Conservation (phyloP, 2,888 invertebrate species). For the Drosophila pullipes region DNA sequence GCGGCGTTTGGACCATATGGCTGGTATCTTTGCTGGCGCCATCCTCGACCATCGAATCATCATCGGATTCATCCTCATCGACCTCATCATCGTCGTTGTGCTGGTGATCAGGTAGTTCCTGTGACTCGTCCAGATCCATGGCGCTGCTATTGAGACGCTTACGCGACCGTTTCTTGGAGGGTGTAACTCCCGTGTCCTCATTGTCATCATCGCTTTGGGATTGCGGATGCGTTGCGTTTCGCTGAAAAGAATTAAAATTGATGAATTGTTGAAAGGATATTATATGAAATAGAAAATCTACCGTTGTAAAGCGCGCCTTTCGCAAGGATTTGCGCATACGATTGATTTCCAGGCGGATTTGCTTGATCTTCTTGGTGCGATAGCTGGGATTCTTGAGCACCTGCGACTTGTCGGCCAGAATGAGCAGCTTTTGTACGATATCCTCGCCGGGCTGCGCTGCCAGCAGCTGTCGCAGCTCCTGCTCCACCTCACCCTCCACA, state of each 20-base stretch:
- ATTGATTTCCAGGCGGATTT: constrained; percentile 87
- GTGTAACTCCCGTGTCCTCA: constrained; percentile 61
- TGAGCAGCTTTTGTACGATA: constrained; percentile 86
- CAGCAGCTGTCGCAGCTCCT: constrained; percentile 86
- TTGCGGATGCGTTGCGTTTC: constrained; percentile 63
- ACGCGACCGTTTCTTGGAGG: constrained; percentile 64
- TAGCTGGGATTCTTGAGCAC: constrained; percentile 87
- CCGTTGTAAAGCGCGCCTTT: constrained; percentile 81
- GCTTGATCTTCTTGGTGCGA: constrained; percentile 87
- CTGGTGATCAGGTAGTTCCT: constrained; percentile 28
- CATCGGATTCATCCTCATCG: constrained; percentile 73
- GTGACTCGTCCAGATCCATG: constrained; percentile 67
- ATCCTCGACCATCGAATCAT: constrained; percentile 76
- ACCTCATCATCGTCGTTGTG: constrained; percentile 65
- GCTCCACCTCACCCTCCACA: constrained; percentile 87
- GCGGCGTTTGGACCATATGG: constrained; percentile 83
- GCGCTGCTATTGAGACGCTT: constrained; percentile 58
- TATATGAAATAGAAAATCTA: constrained; percentile 46
- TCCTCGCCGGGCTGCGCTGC: constrained; percentile 80
- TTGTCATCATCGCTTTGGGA: constrained; percentile 83
- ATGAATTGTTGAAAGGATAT: neutral
- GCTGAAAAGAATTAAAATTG: constrained; percentile 29
- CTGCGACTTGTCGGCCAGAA: constrained; percentile 88
- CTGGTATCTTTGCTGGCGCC: constrained; percentile 72
- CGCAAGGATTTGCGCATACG: constrained; percentile 86